phyloP scores from a whole-genome alignment of 2,113 vertebrate genomes.

The Tamias sibiricus region DNA sequence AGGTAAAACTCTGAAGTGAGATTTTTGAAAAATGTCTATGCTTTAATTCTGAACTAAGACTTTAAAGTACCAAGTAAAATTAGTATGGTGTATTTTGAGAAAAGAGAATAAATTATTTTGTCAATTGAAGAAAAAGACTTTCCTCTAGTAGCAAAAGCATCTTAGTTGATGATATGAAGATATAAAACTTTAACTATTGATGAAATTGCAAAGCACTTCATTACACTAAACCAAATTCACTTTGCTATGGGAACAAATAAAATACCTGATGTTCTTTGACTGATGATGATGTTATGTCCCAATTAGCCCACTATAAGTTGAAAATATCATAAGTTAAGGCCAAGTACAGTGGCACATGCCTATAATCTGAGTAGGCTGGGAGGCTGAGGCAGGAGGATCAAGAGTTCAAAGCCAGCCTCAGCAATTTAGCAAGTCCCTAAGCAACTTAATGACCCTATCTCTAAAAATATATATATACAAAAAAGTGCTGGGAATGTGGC shows the following conservation, averaged over 20 bases:
- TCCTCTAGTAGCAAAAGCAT: slow-evolving; percentile 16
- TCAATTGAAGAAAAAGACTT: slow-evolving; percentile 30
- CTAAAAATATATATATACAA: too few species aligned
- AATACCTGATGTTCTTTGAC: background rate
- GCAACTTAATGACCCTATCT: too few species aligned
- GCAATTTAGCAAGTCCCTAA: too few species aligned
- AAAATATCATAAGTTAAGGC: background rate
- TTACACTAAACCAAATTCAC: background rate
- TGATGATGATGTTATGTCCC: background rate
- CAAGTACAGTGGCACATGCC: too few species aligned
- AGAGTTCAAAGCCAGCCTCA: too few species aligned
- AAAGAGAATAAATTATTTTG: slow-evolving; percentile 21
- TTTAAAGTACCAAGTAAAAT: slow-evolving; percentile 27
- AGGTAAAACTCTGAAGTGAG: background rate
- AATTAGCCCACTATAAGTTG: background rate
- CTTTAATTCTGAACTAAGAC: slow-evolving; percentile 1
- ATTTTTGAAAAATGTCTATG: background rate
- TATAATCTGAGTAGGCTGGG: too few species aligned
- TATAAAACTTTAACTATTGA: slow-evolving; percentile 5
- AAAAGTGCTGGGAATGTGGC: too few species aligned
- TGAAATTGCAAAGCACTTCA: slow-evolving; percentile 2
- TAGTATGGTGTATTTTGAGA: background rate
- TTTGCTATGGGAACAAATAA: background rate
- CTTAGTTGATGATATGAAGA: background rate
- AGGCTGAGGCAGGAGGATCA: too few species aligned